Evolutionary conservation across 2,113 vertebrate genomes (phyloP).

Genomic region (Alethe castanea): DNA sequence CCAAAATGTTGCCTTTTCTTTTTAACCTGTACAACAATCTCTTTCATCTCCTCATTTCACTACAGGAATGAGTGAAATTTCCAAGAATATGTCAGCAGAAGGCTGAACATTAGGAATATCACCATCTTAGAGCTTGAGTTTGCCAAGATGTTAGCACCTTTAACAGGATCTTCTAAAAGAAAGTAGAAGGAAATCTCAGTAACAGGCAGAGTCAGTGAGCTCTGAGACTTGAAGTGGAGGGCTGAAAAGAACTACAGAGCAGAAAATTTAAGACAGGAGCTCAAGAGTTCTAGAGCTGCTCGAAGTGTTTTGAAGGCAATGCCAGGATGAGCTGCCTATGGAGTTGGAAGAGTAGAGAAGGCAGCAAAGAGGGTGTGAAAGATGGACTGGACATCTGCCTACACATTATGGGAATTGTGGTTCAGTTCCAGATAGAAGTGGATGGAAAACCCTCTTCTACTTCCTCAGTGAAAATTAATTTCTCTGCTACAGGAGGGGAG

Average conservation of each 20-base stretch:
- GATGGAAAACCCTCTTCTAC: neutral
- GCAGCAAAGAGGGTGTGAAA: neutral
- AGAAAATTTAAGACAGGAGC: neutral
- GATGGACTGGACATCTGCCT: neutral
- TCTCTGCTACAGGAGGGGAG: neutral
- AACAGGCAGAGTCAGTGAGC: neutral
- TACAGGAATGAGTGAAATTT: neutral
- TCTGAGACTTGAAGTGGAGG: neutral
- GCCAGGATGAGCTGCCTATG: neutral
- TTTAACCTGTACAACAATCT: neutral
- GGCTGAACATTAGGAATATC: neutral
- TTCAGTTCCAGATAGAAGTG: neutral
- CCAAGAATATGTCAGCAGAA: neutral
- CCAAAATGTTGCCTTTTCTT: neutral
- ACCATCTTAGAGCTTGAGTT: neutral
- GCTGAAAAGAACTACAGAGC: neutral
- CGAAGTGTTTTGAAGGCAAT: neutral
- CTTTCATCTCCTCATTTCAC: neutral
- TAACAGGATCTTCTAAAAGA: neutral
- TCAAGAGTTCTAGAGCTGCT: neutral
- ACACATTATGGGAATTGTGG: neutral
- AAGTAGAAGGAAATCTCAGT: neutral
- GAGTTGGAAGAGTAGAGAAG: neutral
- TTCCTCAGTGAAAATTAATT: neutral
- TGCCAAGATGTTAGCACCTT: neutral